These are phyloP conservation scores for Podargus strigoides DNA, from an alignment of 2,797 vertebrate species.

Conservation along the genomic window DNA sequence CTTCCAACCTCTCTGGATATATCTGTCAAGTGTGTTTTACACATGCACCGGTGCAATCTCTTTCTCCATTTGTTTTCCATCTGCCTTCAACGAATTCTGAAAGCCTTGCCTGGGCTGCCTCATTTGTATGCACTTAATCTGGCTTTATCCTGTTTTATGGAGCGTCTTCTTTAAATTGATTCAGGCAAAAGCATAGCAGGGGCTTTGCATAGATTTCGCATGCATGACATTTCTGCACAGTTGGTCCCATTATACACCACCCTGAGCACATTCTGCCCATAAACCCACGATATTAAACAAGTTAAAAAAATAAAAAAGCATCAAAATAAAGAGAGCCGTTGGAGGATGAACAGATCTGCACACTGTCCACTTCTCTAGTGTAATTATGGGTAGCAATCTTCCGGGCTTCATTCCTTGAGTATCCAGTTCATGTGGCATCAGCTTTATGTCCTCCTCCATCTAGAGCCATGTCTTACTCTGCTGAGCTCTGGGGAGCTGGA, in stretches of 20 bases:
- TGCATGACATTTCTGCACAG: constrained; percentile 72
- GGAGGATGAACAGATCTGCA: not conserved
- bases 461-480: not conserved
- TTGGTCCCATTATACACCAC: constrained; percentile 66
- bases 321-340: not conserved
- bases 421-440: not conserved
- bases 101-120: constrained; percentile 54
- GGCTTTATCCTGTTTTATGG: constrained; percentile 72
- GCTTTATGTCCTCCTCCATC: not conserved
- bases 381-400: not conserved
- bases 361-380: not conserved
- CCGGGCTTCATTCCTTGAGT: not conserved
- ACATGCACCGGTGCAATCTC: constrained; percentile 11
- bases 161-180: constrained; percentile 68
- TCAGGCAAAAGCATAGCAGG: constrained; percentile 59
- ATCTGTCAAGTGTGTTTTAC: constrained; percentile 17
- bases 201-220: constrained; percentile 71
- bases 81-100: constrained; percentile 45
- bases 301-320: not conserved
- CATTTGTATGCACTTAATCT: constrained; percentile 73
- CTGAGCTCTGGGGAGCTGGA: not conserved
- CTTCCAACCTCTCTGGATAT: not conserved
- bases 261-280: constrained; percentile 50
- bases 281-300: constrained; percentile 38
- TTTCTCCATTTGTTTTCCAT: constrained; percentile 62